Base-by-base conservation (phyloP, 2,797 vertebrate genomes). In the Crocodylus rhombifer region DNA sequence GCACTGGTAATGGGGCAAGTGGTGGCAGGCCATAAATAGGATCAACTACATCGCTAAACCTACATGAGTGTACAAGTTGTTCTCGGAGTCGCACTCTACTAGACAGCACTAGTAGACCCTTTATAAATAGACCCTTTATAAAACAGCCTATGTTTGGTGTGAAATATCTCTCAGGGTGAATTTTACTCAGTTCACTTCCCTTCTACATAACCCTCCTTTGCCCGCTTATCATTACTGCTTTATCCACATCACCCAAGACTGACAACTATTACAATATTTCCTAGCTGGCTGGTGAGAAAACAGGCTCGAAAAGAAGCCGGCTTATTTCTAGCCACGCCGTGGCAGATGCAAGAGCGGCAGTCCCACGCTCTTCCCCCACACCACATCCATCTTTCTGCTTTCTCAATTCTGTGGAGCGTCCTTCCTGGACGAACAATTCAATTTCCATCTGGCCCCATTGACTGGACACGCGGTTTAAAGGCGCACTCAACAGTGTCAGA, bases 201-300 rank as follows among this genome's bases (percentile, higher is more conserved):
- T 62, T 80, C 76, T 36, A 83, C 89, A 92, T 18, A 0, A 74
- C 20, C 30, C 78, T 58, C 4, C 16, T 73, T 55, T 83, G 60
- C 7, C 57, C 75, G 62, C 36, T 79, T 82, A 77, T 7, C 63
- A 73, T 55, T n/a, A 90, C 60, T 13, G 5, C 42, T 51, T 51
- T 7, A 51, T 51, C 42, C 42, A 51, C 42, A 51, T 51, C 42
- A 51, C 9, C 10, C 10, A 9, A 51, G 42, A 51, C 42, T 51
- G 42, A 51, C 42, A 51, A 51, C 42, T 51, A 51, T 51, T 51
- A 51, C 21, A 58, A n/a, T 33, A 33, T 55, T 58, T 92, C 77
- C 26, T 69, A 63, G 80, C 88, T 75, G 65, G 86, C 95, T 93
- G 90, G 85, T 94, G 92, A 92, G 82, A 91, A 95, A 95, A 95